These are phyloP conservation scores for Passer domesticus DNA, from an alignment of 2,113 vertebrate species.

Conservation along the genomic window DNA sequence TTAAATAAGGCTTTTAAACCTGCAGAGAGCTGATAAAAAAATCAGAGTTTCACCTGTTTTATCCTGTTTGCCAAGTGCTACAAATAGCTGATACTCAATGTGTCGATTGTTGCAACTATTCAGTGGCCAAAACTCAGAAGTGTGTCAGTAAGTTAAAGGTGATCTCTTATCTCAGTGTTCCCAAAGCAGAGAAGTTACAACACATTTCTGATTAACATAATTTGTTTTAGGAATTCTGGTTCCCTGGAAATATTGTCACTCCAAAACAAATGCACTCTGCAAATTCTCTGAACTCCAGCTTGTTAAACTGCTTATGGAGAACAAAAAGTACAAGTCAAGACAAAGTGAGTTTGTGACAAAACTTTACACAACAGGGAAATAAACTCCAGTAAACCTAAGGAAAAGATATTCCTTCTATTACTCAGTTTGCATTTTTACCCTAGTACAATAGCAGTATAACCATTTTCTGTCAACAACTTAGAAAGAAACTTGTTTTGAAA, in stretches of 20 bases:
- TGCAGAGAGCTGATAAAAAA: slow-evolving; percentile 32
- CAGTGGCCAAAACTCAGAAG: slow-evolving; percentile 25
- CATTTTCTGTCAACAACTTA: slow-evolving; percentile 57
- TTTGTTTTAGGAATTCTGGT: slow-evolving; percentile 31
- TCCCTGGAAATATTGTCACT: slow-evolving; percentile 15
- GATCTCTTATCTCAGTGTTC: slow-evolving; percentile 4
- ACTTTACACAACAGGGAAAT: slow-evolving; percentile 18
- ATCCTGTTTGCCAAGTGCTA: slow-evolving; percentile 1
- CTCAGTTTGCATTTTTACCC: slow-evolving; percentile 10
- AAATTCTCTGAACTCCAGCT: neutral
- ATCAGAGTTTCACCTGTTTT: slow-evolving; percentile 9
- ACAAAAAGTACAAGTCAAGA: neutral
- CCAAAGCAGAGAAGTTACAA: neutral
- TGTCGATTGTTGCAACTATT: neutral
- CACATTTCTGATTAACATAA: slow-evolving; percentile 4
- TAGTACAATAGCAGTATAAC: slow-evolving; percentile 36
- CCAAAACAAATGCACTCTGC: neutral
- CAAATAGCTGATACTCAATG: neutral
- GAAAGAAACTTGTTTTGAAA: slow-evolving; percentile 49
- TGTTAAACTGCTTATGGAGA: neutral
- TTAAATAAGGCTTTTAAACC: slow-evolving; percentile 17
- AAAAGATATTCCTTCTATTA: slow-evolving; percentile 30
- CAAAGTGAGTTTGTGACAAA: neutral
- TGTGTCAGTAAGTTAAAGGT: slow-evolving; percentile 53
- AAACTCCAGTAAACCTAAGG: neutral